A percentile compares a stretch with the other conserved stretches of the same genome.
phyloP scores from a whole-genome alignment of 1,140 invertebrate species.

The Listronotus oregonensis region DNA sequence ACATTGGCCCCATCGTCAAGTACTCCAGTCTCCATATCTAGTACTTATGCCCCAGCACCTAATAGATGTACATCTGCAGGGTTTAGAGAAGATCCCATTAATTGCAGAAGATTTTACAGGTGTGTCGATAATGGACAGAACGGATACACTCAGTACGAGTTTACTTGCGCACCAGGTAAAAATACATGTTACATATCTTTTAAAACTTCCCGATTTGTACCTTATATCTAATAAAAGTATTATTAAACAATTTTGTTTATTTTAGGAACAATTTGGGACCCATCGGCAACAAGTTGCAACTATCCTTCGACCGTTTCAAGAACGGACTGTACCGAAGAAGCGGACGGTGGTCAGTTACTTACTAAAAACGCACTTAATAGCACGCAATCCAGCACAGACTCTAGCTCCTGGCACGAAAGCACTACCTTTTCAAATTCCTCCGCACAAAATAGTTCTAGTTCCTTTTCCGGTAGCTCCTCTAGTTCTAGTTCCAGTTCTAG shows the following conservation, averaged over 20 bases:
- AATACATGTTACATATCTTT: background rate
- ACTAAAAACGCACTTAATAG: constrained; percentile 24
- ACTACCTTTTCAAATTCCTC: constrained; percentile 29
- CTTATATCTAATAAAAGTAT: background rate
- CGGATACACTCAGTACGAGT: constrained; percentile 64
- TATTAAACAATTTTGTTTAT: too few relatives aligned
- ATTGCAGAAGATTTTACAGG: constrained; percentile 69
- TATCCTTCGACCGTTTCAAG: constrained; percentile 64
- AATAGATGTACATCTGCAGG: constrained; percentile 60
- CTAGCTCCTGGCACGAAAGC: constrained; percentile 30
- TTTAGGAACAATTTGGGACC: constrained; percentile 66
- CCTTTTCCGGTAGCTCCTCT: constrained; percentile 26
- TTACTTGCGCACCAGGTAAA: constrained; percentile 63
- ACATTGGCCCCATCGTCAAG: background rate
- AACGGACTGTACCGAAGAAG: constrained; percentile 49
- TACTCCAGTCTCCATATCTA: constrained; percentile 6
- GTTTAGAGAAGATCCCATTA: constrained; percentile 61
- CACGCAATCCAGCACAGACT: constrained; percentile 11
- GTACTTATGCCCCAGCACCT: constrained; percentile 16
- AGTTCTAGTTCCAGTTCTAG: constrained; percentile 28
- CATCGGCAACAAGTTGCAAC: constrained; percentile 63
- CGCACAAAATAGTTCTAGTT: constrained; percentile 30
- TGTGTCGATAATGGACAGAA: constrained; percentile 57
- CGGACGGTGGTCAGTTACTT: constrained; percentile 31
- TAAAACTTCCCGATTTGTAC: background rate